These are phyloP conservation scores for Lasioglossum calceatum DNA, from an alignment of 2,888 invertebrate species.

Conservation along the genomic window DNA sequence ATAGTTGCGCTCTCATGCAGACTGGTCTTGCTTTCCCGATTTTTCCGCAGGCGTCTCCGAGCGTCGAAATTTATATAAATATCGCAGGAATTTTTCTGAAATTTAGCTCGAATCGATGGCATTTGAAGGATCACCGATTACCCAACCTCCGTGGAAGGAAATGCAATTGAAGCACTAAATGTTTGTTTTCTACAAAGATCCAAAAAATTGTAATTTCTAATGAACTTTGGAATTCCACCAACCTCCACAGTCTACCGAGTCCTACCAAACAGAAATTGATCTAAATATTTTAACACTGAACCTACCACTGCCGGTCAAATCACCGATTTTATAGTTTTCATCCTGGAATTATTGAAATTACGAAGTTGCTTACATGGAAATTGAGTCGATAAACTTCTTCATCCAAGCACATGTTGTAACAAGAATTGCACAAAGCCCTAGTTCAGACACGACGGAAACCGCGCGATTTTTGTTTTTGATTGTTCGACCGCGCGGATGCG, in stretches of 20 bases:
- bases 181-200: background rate
- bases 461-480: too few relatives aligned
- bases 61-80: background rate
- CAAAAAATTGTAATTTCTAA: too few relatives aligned
- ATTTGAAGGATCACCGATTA: too few relatives aligned
- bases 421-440: too few relatives aligned
- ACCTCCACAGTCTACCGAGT: background rate
- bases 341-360: too few relatives aligned
- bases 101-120: background rate
- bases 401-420: too few relatives aligned
- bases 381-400: too few relatives aligned
- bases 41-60: background rate
- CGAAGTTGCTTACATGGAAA: too few relatives aligned
- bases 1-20: background rate
- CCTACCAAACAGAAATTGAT: background rate
- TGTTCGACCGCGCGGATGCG: too few relatives aligned
- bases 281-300: background rate
- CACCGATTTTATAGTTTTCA: too few relatives aligned
- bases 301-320: too few relatives aligned
- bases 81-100: background rate
- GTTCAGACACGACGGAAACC: too few relatives aligned
- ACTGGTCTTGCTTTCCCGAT: background rate
- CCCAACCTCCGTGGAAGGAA: background rate
- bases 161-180: background rate
- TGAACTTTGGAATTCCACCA: background rate